phyloP scores from a whole-genome alignment of 2,797 vertebrate species.

The Odontamblyopus rebecca region DNA sequence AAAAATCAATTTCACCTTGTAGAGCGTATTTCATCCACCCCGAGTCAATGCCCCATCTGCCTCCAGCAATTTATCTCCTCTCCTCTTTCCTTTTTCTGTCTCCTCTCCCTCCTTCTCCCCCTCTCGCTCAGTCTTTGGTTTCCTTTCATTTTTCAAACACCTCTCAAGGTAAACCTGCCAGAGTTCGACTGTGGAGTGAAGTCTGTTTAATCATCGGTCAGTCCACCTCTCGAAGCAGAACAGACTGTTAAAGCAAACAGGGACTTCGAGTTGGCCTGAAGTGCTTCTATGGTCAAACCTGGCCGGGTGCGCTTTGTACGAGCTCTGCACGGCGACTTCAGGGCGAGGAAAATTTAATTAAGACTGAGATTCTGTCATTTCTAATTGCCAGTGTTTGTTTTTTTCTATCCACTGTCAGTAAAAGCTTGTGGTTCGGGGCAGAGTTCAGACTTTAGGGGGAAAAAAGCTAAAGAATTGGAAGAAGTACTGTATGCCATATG shows the following conservation, averaged over 20 bases:
- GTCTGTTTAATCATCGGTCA: not conserved
- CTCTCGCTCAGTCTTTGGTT: slow-evolving; percentile 15
- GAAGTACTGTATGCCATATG: too few relatives aligned
- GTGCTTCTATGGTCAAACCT: slow-evolving; percentile 43
- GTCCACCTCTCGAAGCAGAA: not conserved
- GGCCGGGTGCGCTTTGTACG: slow-evolving; percentile 21
- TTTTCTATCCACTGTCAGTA: too few relatives aligned
- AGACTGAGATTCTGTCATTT: not conserved
- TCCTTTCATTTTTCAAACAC: slow-evolving; percentile 26
- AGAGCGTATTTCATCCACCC: not conserved
- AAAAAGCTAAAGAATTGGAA: too few relatives aligned
- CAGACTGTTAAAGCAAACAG: not conserved
- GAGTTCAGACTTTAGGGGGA: too few relatives aligned
- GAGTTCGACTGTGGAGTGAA: slow-evolving; percentile 6
- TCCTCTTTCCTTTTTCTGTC: not conserved
- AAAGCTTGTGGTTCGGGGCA: too few relatives aligned
- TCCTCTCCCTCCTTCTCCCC: too few relatives aligned
- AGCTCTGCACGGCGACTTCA: slow-evolving; percentile 12
- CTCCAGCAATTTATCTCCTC: slow-evolving; percentile 42
- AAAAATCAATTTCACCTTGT: not conserved
- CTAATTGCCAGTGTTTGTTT: too few relatives aligned
- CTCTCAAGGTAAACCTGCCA: slow-evolving; percentile 15
- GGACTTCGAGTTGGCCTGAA: not conserved
- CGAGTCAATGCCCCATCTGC: slow-evolving; percentile 44
- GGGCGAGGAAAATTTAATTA: not conserved